A percentile compares a stretch with the other conserved stretches of the same genome.
Conservation (phyloP, 2,888 invertebrate species). For the Tolmerus cingulatus region DNA sequence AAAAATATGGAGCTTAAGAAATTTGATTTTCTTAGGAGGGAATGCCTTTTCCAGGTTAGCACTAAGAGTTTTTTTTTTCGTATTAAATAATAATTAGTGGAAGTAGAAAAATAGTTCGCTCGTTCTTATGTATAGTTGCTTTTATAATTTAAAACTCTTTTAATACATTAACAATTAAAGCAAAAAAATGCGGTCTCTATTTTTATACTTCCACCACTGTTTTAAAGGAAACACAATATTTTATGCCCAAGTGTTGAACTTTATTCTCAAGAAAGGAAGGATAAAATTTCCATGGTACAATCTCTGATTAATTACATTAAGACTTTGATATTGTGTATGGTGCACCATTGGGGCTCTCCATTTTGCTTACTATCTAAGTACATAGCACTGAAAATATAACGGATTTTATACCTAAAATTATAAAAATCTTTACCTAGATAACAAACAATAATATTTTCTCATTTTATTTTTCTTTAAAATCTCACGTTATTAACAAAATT, state of each 20-base stretch:
- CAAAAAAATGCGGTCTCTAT: too few relatives aligned
- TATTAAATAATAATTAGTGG: background rate
- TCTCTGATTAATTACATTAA: constrained; percentile 17
- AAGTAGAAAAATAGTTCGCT: background rate
- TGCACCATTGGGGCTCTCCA: background rate
- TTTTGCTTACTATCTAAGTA: background rate
- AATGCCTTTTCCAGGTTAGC: background rate
- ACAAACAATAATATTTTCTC: background rate
- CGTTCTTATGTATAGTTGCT: too few relatives aligned
- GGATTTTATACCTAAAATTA: constrained; percentile 29
- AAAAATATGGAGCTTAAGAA: constrained; percentile 12
- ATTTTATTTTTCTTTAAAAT: background rate
- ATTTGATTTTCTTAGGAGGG: background rate
- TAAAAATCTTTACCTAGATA: constrained; percentile 26
- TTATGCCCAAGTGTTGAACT: background rate
- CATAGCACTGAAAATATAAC: constrained; percentile 25
- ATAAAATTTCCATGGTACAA: constrained; percentile 1
- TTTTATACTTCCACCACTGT: background rate
- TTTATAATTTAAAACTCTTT: too few relatives aligned
- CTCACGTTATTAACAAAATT: background rate
- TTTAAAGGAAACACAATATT: background rate
- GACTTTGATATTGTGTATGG: constrained; percentile 5
- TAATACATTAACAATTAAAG: too few relatives aligned
- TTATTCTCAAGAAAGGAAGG: constrained; percentile 20
- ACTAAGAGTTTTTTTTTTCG: background rate